Evolutionary conservation across 2,888 invertebrate species (phyloP).

Genomic region (Drosophila kuntzei): DNA sequence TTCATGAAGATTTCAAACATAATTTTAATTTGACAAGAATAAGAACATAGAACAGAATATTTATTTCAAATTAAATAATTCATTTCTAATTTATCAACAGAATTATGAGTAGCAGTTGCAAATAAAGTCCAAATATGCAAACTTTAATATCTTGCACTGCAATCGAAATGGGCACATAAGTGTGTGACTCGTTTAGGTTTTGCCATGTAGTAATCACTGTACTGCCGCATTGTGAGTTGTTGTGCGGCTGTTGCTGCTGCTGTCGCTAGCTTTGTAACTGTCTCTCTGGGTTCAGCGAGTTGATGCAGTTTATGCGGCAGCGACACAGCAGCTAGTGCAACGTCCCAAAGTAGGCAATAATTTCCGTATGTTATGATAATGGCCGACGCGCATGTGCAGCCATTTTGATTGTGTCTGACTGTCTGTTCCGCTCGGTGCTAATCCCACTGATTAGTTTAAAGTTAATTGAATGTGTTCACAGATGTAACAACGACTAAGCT

Average conservation of each 20-base stretch:
- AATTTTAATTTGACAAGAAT: too few species aligned
- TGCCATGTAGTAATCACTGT: slow-evolving; percentile 22
- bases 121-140: too few species aligned
- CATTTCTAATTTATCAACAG: too few species aligned
- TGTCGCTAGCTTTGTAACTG: not conserved
- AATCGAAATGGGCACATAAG: too few species aligned
- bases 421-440: slow-evolving; percentile 13
- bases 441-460: slow-evolving; percentile 57
- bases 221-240: slow-evolving; percentile 21
- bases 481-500: slow-evolving; percentile 23
- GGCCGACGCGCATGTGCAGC: slow-evolving; percentile 70
- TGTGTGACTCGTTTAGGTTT: not conserved
- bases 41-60: too few species aligned
- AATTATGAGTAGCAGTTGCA: too few species aligned
- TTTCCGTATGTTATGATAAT: slow-evolving; percentile 73
- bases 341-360: slow-evolving; percentile 65
- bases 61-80: too few species aligned
- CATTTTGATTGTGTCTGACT: slow-evolving; percentile 44
- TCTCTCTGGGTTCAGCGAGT: slow-evolving; percentile 30
- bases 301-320: slow-evolving; percentile 53
- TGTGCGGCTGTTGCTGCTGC: slow-evolving; percentile 11
- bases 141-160: too few species aligned
- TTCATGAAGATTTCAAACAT: too few species aligned
- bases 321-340: slow-evolving; percentile 18
- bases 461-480: slow-evolving; percentile 69